A percentile compares a stretch with the other conserved stretches of the same genome.
Evolutionary conservation across 2,113 vertebrate species (phyloP).

Genomic region (Oncorhynchus keta): DNA sequence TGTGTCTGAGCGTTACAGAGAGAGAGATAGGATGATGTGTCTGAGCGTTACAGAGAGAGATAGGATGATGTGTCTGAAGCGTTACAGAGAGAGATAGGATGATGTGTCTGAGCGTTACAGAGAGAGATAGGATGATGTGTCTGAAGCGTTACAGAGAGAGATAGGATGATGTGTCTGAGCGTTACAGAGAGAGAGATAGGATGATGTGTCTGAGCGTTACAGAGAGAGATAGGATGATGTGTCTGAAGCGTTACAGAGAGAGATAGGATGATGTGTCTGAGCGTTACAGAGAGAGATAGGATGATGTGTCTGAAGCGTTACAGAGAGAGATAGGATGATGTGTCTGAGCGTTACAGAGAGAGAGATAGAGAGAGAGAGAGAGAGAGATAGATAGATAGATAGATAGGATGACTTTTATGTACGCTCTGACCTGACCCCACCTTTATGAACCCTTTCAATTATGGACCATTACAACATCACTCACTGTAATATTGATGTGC

Average conservation of each 20-base stretch:
- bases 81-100: too few species aligned
- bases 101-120: too few species aligned
- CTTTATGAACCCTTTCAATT: slow-evolving; percentile 60
- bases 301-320: neutral
- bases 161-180: too few species aligned
- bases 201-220: too few species aligned
- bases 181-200: too few species aligned
- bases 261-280: too few species aligned
- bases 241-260: too few species aligned
- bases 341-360: neutral
- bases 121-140: slow-evolving; percentile 5
- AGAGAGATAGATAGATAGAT: neutral
- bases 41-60: slow-evolving; percentile 2
- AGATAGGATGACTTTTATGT: slow-evolving; percentile 18
- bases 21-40: slow-evolving; percentile 20
- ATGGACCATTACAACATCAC: slow-evolving; percentile 66
- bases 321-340: neutral
- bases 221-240: too few species aligned
- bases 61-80: neutral
- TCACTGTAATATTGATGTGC: slow-evolving; percentile 60
- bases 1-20: neutral
- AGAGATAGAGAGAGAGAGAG: too few species aligned
- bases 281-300: neutral
- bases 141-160: neutral
- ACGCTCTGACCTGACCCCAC: neutral